phyloP scores from a whole-genome alignment of 2,113 vertebrate species.

The Myxocyprinus asiaticus region DNA sequence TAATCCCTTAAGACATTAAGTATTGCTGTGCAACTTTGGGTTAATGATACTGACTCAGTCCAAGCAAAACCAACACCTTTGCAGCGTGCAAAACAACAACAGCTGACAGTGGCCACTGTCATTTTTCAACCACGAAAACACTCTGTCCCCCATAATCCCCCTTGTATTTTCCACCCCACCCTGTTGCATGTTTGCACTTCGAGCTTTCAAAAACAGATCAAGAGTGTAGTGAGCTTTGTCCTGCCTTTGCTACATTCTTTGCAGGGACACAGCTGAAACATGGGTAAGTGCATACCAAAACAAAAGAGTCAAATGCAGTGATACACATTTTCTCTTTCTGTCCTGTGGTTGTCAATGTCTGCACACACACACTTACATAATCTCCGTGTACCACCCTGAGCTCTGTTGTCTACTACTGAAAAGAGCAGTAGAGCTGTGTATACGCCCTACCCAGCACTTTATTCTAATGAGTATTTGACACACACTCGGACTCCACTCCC shows the following conservation, averaged over 20 bases:
- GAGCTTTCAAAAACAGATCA: slow-evolving; percentile 5
- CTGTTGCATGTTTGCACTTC: slow-evolving; percentile 15
- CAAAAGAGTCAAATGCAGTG: neutral
- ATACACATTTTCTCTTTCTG: neutral
- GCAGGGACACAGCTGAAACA: neutral
- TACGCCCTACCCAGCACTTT: slow-evolving; percentile 12
- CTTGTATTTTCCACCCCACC: slow-evolving; percentile 27
- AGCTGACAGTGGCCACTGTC: slow-evolving; percentile 34
- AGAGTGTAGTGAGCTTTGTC: slow-evolving; percentile 8
- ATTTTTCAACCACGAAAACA: slow-evolving; percentile 46
- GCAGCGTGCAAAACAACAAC: slow-evolving; percentile 18
- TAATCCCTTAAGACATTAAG: slow-evolving; percentile 29
- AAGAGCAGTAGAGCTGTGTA: slow-evolving; percentile 4
- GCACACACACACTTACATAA: slow-evolving; percentile 34
- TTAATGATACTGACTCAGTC: slow-evolving; percentile 25
- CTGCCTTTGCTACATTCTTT: neutral
- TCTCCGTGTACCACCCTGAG: slow-evolving; percentile 21
- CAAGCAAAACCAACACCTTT: slow-evolving; percentile 28
- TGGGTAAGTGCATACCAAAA: neutral
- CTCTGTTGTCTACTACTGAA: slow-evolving; percentile 15
- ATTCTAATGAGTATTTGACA: slow-evolving; percentile 19
- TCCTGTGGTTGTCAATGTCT: neutral
- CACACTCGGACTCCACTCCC: slow-evolving; percentile 37
- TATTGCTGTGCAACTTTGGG: slow-evolving; percentile 46
- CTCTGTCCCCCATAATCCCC: slow-evolving; percentile 30